A percentile compares a stretch with the other conserved stretches of the same genome.
These are phyloP conservation scores for Polydrusus cervinus DNA, from an alignment of 2,888 invertebrate species.

Conservation along the genomic window DNA sequence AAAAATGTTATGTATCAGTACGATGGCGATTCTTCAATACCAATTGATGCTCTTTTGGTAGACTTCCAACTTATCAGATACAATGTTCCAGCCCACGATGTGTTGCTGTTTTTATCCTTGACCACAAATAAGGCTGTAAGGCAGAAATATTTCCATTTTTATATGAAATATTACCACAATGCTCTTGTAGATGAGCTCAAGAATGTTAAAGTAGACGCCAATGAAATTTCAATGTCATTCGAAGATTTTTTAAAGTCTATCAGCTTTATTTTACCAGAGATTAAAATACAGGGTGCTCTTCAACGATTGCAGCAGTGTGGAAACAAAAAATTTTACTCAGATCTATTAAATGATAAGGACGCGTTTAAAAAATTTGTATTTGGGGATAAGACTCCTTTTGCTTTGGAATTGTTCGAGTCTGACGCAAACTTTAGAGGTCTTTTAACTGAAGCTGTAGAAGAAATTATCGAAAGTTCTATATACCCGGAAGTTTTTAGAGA, in stretches of 20 bases:
- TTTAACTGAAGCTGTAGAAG: constrained; percentile 49
- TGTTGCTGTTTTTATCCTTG: constrained; percentile 49
- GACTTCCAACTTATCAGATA: constrained; percentile 52
- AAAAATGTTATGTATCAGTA: constrained; percentile 54
- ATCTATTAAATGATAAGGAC: constrained; percentile 46
- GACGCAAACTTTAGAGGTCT: constrained; percentile 45
- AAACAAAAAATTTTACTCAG: constrained; percentile 46
- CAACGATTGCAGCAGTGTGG: constrained; percentile 51
- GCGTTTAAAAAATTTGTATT: constrained; percentile 50
- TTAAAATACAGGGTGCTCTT: constrained; percentile 50
- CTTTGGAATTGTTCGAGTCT: constrained; percentile 46
- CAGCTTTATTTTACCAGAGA: constrained; percentile 49
- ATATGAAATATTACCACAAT: constrained; percentile 49
- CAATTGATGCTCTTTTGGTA: constrained; percentile 41
- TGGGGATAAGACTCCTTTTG: constrained; percentile 50
- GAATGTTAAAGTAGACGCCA: constrained; percentile 27
- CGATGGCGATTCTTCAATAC: constrained; percentile 30
- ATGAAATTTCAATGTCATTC: constrained; percentile 42
- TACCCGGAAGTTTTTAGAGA: constrained; percentile 55
- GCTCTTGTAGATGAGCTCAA: constrained; percentile 33
- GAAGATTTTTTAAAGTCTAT: constrained; percentile 49
- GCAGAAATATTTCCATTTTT: constrained; percentile 44
- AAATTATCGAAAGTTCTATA: constrained; percentile 43
- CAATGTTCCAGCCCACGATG: constrained; percentile 50
- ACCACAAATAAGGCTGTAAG: constrained; percentile 48